Evolutionary conservation across 2,888 invertebrate genomes (phyloP), one percentile per base, ranked within the genome.

Genomic region (Spialia ferax): DNA sequence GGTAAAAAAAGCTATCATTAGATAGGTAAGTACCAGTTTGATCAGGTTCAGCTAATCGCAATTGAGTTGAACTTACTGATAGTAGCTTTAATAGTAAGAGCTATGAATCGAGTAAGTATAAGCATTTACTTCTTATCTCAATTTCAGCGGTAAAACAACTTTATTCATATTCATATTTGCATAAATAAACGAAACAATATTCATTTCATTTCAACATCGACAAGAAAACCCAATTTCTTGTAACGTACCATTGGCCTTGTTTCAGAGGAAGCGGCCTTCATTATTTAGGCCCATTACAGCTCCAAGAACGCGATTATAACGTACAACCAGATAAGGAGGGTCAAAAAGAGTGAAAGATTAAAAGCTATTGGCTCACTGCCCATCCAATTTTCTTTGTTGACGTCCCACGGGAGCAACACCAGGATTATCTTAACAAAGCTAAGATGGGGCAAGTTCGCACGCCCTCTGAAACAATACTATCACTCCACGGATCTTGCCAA

Each of bases 341-440:
- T 88, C 88, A 88, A 91, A 91, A 90, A 89, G 88, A 89, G 48
- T 48, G 48, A 78, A 81, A 86, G 87, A 92, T 91, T 93, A 91
- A 91, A 90, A 89, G 89, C 87, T 85, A 93, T 91, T 92, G 92
- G 91, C 91, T 84, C 86, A 83, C 89, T 92, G 92, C 93, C 92
- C 91, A 93, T 93, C 92, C 92, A 91, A 93, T 93, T 90, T 93
- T 88, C 92, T 93, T 92, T 93, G 92, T 91, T 91, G 90, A 91
- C 85, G 89, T 89, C 91, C 85, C 89, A 50, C 63, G 90, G 87
- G 91, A 85, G 79, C 83, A 82, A 77, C 83, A 83, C 85, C 82
- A 81, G 89, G 91, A 93, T 93, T 88, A 92, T 92, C 91, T 89
- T 88, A 92, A 89, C 91, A 93, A 91, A 89, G 88, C 89, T 83